Conservation (phyloP, 2,113 vertebrate genomes). For the Numida meleagris region DNA sequence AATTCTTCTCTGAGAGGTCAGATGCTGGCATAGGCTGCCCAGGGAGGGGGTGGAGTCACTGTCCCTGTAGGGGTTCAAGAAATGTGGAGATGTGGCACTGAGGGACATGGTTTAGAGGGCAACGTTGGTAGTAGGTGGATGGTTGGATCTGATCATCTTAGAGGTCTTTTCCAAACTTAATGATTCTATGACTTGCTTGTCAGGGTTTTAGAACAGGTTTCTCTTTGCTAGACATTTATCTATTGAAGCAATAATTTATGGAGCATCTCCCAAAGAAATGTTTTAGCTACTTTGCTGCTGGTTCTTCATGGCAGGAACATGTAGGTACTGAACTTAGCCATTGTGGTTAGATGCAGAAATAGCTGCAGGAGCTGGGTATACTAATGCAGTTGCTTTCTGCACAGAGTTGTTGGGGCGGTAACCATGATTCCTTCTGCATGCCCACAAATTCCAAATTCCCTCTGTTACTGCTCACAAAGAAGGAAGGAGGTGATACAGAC, state of each 20-base stretch:
- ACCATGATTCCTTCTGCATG: not conserved
- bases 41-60: no score
- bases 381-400: not conserved
- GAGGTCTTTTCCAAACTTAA: no score
- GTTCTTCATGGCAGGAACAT: not conserved
- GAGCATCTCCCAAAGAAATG: not conserved
- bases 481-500: constrained; percentile 66
- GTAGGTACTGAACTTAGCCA: not conserved
- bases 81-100: no score
- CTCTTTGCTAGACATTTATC: not conserved
- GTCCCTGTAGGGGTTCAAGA: no score
- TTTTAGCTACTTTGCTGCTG: not conserved
- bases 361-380: not conserved
- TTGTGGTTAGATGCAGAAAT: not conserved
- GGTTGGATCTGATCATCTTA: no score
- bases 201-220: not conserved
- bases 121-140: no score
- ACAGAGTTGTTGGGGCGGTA: not conserved
- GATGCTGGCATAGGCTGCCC: no score
- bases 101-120: no score
- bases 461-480: constrained; percentile 39
- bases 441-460: constrained; percentile 47
- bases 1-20: no score
- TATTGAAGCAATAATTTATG: not conserved
- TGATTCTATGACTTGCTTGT: not conserved